These are phyloP conservation scores for Myrmecobius fasciatus DNA, from an alignment of 2,113 vertebrate genomes.

Conservation along the genomic window DNA sequence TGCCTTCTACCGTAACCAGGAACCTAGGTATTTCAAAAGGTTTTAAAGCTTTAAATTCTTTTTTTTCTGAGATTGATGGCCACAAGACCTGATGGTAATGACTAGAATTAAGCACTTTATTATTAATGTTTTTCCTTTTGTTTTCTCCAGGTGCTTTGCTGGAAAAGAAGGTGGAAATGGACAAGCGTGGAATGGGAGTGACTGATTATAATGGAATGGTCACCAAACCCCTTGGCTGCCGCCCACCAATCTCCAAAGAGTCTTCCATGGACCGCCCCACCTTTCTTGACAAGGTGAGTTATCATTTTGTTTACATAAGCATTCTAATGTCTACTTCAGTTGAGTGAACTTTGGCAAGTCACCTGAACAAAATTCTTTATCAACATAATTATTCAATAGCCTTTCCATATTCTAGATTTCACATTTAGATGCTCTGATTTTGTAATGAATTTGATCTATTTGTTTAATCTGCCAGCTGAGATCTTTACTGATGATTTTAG, in stretches of 20 bases:
- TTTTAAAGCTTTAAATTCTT: neutral
- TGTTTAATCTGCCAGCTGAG: neutral
- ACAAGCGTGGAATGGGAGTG: conserved; percentile 97
- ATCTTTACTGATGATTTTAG: neutral
- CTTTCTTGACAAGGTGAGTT: conserved; percentile 95
- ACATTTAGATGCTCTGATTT: neutral
- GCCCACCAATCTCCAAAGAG: conserved; percentile 98
- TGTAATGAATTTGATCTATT: too few relatives aligned
- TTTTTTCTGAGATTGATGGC: neutral
- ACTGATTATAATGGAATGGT: conserved; percentile 95
- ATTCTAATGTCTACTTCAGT: neutral
- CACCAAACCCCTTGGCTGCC: conserved; percentile 95
- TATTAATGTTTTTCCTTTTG: neutral
- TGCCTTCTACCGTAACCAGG: neutral
- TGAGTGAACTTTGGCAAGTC: neutral
- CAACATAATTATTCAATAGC: neutral
- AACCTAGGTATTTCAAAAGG: neutral
- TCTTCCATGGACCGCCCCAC: conserved; percentile 93
- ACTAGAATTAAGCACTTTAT: accelerated
- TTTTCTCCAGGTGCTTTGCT: conserved; percentile 91
- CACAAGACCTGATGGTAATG: neutral
- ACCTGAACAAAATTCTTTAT: neutral
- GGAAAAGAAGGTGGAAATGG: conserved; percentile 99
- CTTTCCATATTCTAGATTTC: neutral
- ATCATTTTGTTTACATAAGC: neutral